Percentiles rank a stretch among this genome's conserved stretches.
Conservation (phyloP, 1,140 invertebrate species). For the Brachionus koreanus region DNA sequence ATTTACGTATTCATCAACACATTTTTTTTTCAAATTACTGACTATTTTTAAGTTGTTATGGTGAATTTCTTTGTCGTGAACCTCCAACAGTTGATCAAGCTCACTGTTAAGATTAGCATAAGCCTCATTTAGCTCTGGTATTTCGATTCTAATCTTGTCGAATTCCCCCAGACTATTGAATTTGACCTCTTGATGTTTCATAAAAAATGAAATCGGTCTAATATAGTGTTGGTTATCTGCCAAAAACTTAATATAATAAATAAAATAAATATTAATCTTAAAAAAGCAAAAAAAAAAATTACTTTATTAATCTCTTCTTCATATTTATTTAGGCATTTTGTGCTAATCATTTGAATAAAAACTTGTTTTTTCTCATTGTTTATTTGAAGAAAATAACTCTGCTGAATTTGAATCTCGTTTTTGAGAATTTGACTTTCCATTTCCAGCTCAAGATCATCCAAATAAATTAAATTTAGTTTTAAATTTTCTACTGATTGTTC, state of each 20-base stretch:
- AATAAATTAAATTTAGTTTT: background rate
- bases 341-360: background rate
- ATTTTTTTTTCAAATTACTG: background rate
- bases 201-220: background rate
- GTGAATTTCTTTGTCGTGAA: background rate
- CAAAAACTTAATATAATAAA: background rate
- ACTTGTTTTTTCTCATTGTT: background rate
- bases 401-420: background rate
- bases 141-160: background rate
- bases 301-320: background rate
- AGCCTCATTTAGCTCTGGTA: background rate
- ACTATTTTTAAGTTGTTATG: background rate
- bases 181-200: conserved; percentile 5
- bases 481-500: background rate
- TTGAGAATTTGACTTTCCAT: background rate
- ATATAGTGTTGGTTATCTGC: background rate
- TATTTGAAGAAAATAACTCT: background rate
- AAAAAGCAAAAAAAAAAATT: background rate
- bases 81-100: background rate
- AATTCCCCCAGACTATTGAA: background rate
- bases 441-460: conserved; percentile 1
- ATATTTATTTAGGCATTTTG: background rate
- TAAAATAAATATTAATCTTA: background rate
- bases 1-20: background rate
- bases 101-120: background rate